phyloP scores from a whole-genome alignment of 2,888 invertebrate species.

The Horisme vitalbata region DNA sequence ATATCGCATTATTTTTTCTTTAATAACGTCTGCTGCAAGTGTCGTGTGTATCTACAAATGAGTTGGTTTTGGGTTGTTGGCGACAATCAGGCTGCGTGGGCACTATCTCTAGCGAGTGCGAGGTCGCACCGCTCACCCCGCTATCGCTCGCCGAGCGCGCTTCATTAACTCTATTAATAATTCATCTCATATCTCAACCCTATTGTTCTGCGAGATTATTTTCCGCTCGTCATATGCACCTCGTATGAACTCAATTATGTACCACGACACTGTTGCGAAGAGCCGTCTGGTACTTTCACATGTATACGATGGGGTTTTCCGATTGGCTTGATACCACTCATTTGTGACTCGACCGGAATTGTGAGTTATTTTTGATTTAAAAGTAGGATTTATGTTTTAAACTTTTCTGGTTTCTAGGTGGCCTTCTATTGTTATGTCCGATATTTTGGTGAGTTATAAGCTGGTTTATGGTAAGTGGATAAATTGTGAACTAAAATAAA shows the following conservation, averaged over 20 bases:
- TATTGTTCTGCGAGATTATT: slow-evolving; percentile 71
- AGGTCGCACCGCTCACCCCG: slow-evolving; percentile 78
- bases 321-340: slow-evolving; percentile 18
- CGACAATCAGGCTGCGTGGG: slow-evolving; percentile 82
- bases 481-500: not conserved
- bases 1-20: too few relatives aligned
- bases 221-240: slow-evolving; percentile 54
- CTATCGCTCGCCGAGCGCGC: slow-evolving; percentile 63
- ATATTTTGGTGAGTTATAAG: slow-evolving; percentile 6
- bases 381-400: slow-evolving; percentile 18
- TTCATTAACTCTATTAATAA: slow-evolving; percentile 79
- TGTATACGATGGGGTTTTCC: slow-evolving; percentile 27
- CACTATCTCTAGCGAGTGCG: slow-evolving; percentile 72
- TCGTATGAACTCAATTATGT: slow-evolving; percentile 34
- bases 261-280: slow-evolving; percentile 27
- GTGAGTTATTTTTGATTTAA: slow-evolving; percentile 17
- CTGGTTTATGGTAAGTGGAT: not conserved
- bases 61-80: slow-evolving; percentile 60
- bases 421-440: slow-evolving; percentile 25
- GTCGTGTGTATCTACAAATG: slow-evolving; percentile 47
- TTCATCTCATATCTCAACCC: slow-evolving; percentile 72
- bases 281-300: slow-evolving; percentile 16
- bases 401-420: slow-evolving; percentile 17
- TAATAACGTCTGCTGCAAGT: slow-evolving; percentile 33
- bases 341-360: slow-evolving; percentile 26